These are phyloP conservation scores for Melopsittacus undulatus DNA, from an alignment of 2,797 vertebrate species.

Conservation along the genomic window DNA sequence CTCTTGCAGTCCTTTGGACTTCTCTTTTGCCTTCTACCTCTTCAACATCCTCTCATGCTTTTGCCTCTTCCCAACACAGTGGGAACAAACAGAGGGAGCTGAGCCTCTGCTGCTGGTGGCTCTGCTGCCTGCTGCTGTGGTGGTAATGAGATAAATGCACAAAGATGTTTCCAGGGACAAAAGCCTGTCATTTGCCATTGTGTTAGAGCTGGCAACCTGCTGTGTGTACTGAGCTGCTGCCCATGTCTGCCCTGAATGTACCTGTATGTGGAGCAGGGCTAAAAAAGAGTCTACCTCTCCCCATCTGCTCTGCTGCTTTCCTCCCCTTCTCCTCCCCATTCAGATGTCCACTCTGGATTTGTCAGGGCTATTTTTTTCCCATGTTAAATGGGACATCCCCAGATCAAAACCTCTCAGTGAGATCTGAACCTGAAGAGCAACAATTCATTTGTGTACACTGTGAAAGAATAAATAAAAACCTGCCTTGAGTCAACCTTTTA, in stretches of 20 bases:
- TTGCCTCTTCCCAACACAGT: neutral
- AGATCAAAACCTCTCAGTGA: neutral
- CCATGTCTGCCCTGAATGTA: neutral
- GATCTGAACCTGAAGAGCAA: neutral
- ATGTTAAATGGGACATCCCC: neutral
- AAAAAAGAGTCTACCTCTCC: rapidly evolving
- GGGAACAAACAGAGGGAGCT: neutral
- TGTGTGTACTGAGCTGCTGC: neutral
- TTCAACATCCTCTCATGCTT: neutral
- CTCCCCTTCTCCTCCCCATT: neutral
- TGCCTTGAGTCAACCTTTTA: neutral
- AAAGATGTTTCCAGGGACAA: neutral
- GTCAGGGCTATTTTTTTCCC: neutral
- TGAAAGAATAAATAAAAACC: neutral
- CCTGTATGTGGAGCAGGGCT: neutral
- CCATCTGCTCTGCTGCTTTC: neutral
- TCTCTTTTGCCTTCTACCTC: neutral
- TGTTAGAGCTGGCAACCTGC: neutral
- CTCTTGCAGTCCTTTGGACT: neutral
- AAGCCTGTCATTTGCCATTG: no score
- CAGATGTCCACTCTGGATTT: neutral
- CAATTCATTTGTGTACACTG: neutral
- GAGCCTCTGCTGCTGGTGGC: neutral
- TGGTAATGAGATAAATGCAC: neutral
- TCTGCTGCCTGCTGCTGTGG: neutral